Evolutionary conservation across 2,888 invertebrate genomes (phyloP), one percentile per base, ranked within the genome.

Genomic region (Opisthograptis luteolata): DNA sequence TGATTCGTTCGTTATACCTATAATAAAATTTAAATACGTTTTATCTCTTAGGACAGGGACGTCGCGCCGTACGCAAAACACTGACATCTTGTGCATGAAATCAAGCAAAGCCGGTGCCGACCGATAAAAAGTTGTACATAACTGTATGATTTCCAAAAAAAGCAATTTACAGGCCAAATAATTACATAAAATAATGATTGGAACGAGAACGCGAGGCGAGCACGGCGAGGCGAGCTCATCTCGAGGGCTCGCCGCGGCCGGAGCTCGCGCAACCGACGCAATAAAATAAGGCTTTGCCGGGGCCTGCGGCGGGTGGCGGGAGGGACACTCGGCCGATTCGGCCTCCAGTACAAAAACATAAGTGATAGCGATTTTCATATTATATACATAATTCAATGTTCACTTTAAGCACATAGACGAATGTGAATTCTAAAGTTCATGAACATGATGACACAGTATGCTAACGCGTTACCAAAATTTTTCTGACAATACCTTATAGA

Each of bases 111-210:
- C 58, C 52, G 58, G 66, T 59, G 62, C 67, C 58, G 62, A 50
- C 58, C 59, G 55, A 78, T 79, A 82, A 81, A 83, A 79, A 80
- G 64, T 66, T 51, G 64, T 73, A 72, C 68, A 67, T 79, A 77
- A 84, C 81, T 73, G 81, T 83, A 80, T 76, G 73, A 74, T 80
- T 80, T 70, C 70, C 72, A 76, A 81, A 87, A 82, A 84, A 81
- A 79, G 68, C 65, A 74, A 76, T 81, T 79, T 81, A 77, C 75
- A 63, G 70, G 73, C 73, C 73, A 84, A 87, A 87, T 87, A 87
- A 88, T 89, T 87, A 87, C 83, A 83, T 84, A 77, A 84, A 87
- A 84, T 86, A 88, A 86, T 85, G 81, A 85, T 81, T 77, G 79
- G 79, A 79, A 76, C 79, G 80, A 83, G 82, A 82, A 76, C 62